Evolutionary conservation across 2,797 vertebrate genomes (phyloP).

Genomic region (Sebastes kiyomatsui): DNA sequence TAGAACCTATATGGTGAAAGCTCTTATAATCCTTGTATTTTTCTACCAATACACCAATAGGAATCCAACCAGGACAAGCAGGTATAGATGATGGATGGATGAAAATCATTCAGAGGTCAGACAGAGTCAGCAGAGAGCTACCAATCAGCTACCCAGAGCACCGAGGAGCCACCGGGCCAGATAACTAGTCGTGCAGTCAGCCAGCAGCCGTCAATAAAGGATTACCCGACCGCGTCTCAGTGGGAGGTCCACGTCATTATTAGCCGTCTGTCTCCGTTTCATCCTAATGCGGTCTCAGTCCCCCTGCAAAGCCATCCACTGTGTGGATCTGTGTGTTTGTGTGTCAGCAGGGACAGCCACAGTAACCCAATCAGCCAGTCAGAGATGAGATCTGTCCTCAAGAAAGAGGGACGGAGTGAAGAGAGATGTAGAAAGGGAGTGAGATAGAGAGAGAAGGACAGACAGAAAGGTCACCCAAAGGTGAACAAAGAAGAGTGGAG

Average conservation of each 20-base stretch:
- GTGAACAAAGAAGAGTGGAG: conserved; percentile 16
- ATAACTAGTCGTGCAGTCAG: conserved; percentile 23
- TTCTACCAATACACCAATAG: no score
- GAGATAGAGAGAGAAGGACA: not conserved
- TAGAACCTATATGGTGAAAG: no score
- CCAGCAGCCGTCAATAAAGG: conserved; percentile 17
- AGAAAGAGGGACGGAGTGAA: conserved; percentile 9
- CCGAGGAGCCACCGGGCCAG: not conserved
- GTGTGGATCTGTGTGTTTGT: conserved; percentile 20
- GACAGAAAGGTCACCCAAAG: conserved; percentile 35
- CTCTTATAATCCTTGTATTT: no score
- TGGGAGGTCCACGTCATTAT: conserved; percentile 54
- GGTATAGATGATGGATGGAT: not conserved
- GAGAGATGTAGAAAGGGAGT: conserved; percentile 3
- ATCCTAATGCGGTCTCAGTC: conserved; percentile 34
- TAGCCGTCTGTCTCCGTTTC: conserved; percentile 55
- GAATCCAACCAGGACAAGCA: not conserved
- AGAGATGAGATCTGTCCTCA: conserved; percentile 61
- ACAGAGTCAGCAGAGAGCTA: not conserved
- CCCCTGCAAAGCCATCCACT: conserved; percentile 45
- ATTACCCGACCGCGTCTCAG: conserved; percentile 39
- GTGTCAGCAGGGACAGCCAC: conserved; percentile 33
- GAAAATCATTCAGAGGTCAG: not conserved
- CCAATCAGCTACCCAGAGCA: not conserved
- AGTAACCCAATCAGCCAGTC: conserved; percentile 67